A percentile compares a stretch with the other conserved stretches of the same genome.
Conservation (phyloP, 2,888 invertebrate species). For the Macrosiphum euphorbiae region DNA sequence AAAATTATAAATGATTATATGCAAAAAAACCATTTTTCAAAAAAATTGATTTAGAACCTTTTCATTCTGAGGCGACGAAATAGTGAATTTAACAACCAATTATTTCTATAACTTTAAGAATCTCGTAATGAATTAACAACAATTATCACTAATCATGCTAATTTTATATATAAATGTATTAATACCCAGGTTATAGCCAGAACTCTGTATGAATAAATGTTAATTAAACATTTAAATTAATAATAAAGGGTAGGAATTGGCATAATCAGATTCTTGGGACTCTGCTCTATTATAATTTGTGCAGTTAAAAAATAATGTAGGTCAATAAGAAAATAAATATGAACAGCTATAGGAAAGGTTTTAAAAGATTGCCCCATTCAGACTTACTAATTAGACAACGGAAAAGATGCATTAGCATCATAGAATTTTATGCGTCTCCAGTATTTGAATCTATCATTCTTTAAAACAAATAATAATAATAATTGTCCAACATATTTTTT, state of each 20-base stretch:
- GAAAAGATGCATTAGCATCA: constrained; percentile 65
- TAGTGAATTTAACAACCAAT: background rate
- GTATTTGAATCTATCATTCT: constrained; percentile 65
- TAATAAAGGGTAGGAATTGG: background rate
- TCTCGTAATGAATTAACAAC: background rate
- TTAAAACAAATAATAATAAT: constrained; percentile 55
- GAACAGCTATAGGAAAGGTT: constrained; percentile 30
- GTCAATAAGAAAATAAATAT: constrained; percentile 15
- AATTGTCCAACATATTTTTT: too few relatives aligned
- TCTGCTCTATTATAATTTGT: constrained; percentile 25
- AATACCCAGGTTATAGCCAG: background rate
- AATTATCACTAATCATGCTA: constrained; percentile 28
- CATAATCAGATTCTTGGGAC: background rate
- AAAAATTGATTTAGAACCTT: too few relatives aligned
- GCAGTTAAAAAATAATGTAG: constrained; percentile 45
- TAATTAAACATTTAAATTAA: constrained; percentile 31
- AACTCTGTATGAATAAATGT: constrained; percentile 21
- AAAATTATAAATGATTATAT: too few relatives aligned
- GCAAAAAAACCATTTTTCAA: too few relatives aligned
- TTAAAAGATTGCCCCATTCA: constrained; percentile 12
- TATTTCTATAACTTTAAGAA: background rate
- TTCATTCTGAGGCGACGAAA: too few relatives aligned
- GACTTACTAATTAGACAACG: constrained; percentile 64
- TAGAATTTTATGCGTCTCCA: constrained; percentile 64
- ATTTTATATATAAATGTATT: background rate